These are phyloP conservation scores for Podarcis raffonei DNA, from an alignment of 2,113 vertebrate genomes.

Conservation along the genomic window DNA sequence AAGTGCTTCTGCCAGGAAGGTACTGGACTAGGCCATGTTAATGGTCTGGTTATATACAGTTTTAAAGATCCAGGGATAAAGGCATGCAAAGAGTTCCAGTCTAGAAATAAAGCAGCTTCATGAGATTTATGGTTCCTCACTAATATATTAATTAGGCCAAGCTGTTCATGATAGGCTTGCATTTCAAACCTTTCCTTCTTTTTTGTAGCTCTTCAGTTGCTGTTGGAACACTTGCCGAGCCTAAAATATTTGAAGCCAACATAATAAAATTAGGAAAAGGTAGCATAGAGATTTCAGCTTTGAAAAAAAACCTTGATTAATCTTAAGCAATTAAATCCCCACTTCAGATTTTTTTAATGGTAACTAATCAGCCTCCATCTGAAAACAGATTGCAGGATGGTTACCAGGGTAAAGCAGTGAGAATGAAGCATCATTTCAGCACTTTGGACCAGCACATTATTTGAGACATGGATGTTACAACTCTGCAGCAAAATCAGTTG, in stretches of 20 bases:
- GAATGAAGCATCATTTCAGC: neutral
- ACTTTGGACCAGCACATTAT: neutral
- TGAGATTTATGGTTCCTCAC: neutral
- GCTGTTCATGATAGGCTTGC: neutral
- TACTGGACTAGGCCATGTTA: neutral
- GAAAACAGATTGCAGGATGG: neutral
- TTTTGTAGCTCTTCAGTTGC: neutral
- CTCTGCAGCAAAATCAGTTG: conserved; percentile 11
- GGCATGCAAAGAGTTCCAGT: neutral
- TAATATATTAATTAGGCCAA: neutral
- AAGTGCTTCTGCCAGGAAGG: neutral
- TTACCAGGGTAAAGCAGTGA: neutral
- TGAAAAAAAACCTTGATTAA: neutral
- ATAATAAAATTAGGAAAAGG: neutral
- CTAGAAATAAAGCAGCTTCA: neutral
- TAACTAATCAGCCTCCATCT: neutral
- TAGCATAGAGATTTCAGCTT: neutral
- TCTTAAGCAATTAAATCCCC: neutral
- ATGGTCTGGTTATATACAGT: neutral
- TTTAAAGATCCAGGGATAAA: neutral
- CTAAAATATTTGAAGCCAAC: neutral
- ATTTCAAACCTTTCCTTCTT: neutral
- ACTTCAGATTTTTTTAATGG: neutral
- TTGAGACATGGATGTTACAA: neutral
- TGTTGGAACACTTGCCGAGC: neutral